Evolutionary conservation across 2,113 vertebrate genomes (phyloP).

Genomic region (Pterocles gutturalis): DNA sequence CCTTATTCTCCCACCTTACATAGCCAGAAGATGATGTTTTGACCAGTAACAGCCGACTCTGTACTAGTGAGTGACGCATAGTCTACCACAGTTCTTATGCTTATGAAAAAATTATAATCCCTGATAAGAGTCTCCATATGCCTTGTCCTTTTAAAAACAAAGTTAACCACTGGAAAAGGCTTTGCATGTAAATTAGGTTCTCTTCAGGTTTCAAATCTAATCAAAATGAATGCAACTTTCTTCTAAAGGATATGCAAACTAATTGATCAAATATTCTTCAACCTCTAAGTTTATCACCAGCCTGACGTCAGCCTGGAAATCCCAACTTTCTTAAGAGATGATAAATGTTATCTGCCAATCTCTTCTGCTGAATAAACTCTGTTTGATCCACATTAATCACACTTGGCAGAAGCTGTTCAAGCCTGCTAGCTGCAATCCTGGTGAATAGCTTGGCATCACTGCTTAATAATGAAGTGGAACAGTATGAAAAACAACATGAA

Average conservation of each 20-base stretch:
- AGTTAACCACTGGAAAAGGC: conserved; percentile 14
- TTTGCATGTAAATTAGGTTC: conserved; percentile 43
- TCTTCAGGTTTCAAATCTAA: conserved; percentile 58
- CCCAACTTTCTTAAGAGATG: conserved; percentile 74
- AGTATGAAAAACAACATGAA: conserved; percentile 55
- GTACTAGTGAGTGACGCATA: not conserved
- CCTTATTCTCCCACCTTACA: not conserved
- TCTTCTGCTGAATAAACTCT: conserved; percentile 77
- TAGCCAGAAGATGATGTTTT: not conserved
- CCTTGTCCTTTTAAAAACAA: conserved; percentile 40
- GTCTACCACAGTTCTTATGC: not conserved
- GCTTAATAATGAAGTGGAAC: conserved; percentile 76
- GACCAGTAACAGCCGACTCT: not conserved
- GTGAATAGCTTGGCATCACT: conserved; percentile 77
- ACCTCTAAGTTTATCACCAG: conserved; percentile 64
- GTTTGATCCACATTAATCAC: conserved; percentile 83
- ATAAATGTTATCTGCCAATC: conserved; percentile 82
- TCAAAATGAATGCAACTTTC: conserved; percentile 37
- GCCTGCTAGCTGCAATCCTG: conserved; percentile 71
- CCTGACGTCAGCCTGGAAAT: conserved; percentile 70
- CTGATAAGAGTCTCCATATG: not conserved
- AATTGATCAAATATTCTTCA: conserved; percentile 51
- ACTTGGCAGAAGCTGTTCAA: conserved; percentile 77
- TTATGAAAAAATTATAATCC: not conserved
- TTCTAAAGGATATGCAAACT: conserved; percentile 47